These are phyloP conservation scores for Phymastichus coffea DNA, from an alignment of 1,140 invertebrate species.

Conservation along the genomic window DNA sequence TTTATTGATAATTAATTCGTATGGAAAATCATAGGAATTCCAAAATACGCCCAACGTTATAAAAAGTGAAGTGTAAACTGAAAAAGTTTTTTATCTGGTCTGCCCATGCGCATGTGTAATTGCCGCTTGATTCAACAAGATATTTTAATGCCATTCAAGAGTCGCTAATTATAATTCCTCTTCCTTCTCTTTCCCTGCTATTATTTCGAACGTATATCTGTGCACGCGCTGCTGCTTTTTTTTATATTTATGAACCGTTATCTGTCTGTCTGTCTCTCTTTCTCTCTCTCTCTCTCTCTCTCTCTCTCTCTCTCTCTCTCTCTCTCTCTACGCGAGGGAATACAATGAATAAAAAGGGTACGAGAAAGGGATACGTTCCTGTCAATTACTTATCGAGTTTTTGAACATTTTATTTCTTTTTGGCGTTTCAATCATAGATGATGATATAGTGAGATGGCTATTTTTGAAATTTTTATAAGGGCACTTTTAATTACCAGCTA, in stretches of 20 bases:
- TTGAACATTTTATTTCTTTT: background rate
- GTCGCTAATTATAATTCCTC: conserved; percentile 8
- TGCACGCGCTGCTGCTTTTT: conserved; percentile 16
- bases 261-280: conserved; percentile 9
- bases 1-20: too few species aligned
- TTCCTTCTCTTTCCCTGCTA: background rate
- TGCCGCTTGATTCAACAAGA: conserved; percentile 24
- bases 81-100: too few species aligned
- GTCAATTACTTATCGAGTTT: conserved; percentile 11
- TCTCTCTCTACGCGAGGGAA: background rate
- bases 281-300: too few species aligned
- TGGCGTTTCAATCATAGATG: too few species aligned
- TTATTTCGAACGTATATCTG: background rate
- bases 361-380: background rate
- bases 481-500: too few species aligned
- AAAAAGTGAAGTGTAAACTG: too few species aligned
- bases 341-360: background rate
- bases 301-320: conserved; percentile 5
- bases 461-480: too few species aligned
- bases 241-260: conserved; percentile 19
- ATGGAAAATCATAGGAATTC: too few species aligned
- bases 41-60: too few species aligned
- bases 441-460: too few species aligned
- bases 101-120: conserved; percentile 5
- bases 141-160: conserved; percentile 29